phyloP scores from a whole-genome alignment of 1,140 invertebrate species.

The Aphelinus certus region DNA sequence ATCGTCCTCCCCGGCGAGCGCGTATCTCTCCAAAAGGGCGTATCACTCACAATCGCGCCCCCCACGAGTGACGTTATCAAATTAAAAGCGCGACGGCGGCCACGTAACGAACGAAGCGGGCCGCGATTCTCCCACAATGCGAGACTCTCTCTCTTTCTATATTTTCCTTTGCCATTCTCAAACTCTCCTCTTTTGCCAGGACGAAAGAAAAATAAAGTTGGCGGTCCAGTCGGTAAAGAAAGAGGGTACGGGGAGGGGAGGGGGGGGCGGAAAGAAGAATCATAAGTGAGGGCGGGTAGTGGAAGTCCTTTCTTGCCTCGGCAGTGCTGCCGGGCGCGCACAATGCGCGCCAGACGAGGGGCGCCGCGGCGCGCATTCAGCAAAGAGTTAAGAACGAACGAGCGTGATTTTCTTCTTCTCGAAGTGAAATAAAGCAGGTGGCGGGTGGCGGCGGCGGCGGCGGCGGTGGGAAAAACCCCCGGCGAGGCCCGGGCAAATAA shows the following conservation, averaged over 20 bases:
- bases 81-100: slow-evolving; percentile 19
- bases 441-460: neutral
- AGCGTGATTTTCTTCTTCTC: slow-evolving; percentile 25
- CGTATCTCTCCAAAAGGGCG: no score
- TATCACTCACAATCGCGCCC: neutral
- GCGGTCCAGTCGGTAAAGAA: neutral
- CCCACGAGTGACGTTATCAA: slow-evolving; percentile 18
- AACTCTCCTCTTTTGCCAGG: neutral
- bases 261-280: no score
- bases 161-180: slow-evolving; percentile 1
- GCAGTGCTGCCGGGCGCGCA: neutral
- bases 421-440: slow-evolving; percentile 28
- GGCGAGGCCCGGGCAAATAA: slow-evolving; percentile 31
- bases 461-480: slow-evolving; percentile 14
- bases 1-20: no score
- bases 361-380: no score
- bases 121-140: neutral
- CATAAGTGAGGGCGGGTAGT: neutral
- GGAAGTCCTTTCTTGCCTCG: slow-evolving; percentile 21
- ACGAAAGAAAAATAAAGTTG: slow-evolving; percentile 28
- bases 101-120: slow-evolving; percentile 13
- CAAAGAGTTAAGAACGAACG: slow-evolving; percentile 35
- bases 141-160: neutral
- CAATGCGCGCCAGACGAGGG: neutral
- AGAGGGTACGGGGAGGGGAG: no score